A percentile compares a stretch with the other conserved stretches of the same genome.
Evolutionary conservation across 1,140 invertebrate genomes (phyloP).

Genomic region (Cydia pomonella): DNA sequence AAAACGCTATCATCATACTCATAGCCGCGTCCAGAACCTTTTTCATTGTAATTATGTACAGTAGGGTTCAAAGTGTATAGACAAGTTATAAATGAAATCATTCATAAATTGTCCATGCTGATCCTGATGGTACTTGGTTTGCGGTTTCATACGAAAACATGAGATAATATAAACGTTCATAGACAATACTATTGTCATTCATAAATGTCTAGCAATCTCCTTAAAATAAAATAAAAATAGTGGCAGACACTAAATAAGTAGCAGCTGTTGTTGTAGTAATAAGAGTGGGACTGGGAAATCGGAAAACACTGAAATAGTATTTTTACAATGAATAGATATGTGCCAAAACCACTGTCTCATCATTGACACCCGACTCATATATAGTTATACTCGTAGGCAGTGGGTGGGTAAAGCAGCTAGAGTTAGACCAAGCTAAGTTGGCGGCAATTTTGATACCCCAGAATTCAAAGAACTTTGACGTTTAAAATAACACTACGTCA

Average conservation of each 20-base stretch:
- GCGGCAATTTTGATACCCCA: too few species aligned
- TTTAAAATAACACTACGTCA: too few species aligned
- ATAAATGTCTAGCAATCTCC: too few species aligned
- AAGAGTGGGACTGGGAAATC: neutral
- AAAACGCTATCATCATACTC: too few species aligned
- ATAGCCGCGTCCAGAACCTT: too few species aligned
- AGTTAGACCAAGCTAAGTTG: too few species aligned
- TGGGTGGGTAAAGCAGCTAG: neutral
- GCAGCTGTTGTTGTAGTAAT: neutral
- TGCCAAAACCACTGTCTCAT: neutral
- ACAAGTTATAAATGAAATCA: too few species aligned
- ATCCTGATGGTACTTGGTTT: too few species aligned
- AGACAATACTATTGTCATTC: neutral
- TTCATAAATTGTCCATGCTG: too few species aligned
- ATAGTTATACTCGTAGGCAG: neutral
- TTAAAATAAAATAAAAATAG: neutral
- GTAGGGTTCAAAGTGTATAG: too few species aligned
- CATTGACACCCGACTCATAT: neutral
- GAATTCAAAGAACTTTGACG: too few species aligned
- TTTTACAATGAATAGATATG: neutral
- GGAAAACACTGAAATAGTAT: neutral
- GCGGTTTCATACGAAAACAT: neutral
- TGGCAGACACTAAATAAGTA: neutral
- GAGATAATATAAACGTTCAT: neutral
- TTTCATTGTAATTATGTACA: too few species aligned